These are phyloP conservation scores for Acanthopagrus latus DNA, from an alignment of 2,797 vertebrate genomes.

Conservation along the genomic window DNA sequence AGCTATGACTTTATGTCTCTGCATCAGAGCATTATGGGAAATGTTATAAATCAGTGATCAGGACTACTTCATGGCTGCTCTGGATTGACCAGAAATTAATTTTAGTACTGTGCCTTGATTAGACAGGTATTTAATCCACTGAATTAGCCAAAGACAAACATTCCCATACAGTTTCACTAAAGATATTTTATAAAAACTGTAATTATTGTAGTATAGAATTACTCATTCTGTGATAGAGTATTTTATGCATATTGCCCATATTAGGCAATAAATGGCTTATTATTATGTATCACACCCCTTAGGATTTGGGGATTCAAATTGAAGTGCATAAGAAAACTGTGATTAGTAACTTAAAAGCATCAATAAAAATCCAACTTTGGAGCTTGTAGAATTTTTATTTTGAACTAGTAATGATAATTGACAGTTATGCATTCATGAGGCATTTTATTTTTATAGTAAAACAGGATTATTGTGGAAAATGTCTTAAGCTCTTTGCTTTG, in stretches of 20 bases:
- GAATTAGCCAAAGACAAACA: not conserved
- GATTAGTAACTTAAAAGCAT: constrained; percentile 11
- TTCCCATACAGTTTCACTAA: not conserved
- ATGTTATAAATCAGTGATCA: not conserved
- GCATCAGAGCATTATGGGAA: not conserved
- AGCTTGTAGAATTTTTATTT: constrained; percentile 43
- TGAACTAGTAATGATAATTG: constrained; percentile 12
- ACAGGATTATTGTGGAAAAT: not conserved
- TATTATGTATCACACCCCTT: not conserved
- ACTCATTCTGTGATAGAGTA: not conserved
- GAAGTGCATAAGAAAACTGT: not conserved
- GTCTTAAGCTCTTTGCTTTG: constrained; percentile 11
- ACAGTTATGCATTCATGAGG: constrained; percentile 14
- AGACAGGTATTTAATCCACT: not conserved
- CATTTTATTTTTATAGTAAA: not conserved
- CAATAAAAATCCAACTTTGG: constrained; percentile 15
- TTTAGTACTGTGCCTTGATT: not conserved
- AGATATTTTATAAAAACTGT: not conserved
- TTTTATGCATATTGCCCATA: not conserved
- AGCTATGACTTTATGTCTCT: not conserved
- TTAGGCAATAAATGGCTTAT: not conserved
- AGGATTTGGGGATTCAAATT: not conserved
- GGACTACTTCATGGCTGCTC: not conserved
- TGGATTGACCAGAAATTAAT: not conserved
- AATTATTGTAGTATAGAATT: not conserved